Base-by-base conservation (phyloP, 1,140 invertebrate species). In the Bilobella aurantiaca region DNA sequence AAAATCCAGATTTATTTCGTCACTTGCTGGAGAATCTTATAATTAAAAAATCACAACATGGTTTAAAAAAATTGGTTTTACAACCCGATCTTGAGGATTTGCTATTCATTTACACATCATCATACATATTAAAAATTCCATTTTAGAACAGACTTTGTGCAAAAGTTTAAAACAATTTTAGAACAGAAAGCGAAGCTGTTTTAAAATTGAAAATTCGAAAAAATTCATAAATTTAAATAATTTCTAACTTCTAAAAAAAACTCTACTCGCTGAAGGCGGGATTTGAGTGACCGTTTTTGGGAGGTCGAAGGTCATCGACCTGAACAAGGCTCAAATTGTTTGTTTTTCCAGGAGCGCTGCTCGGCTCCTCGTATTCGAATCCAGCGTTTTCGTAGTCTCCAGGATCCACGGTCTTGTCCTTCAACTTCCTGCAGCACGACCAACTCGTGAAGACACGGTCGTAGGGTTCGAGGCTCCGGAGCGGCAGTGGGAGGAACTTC, bases 401-500 rank as follows among this genome's bases (percentile, higher is more conserved):
- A 28, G 25, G 8, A 31, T 59, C 58, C 49, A 53, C 49, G 18
- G 23, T 46, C 58, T 68, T 72, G 16, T 69, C 65, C 34, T 65
- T 62, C 16, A 69, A 37, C 37, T 66, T 72, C 25, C 63, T 21
- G 56, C 70, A 73, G 31, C 53, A 67, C 5, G 37, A 5, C 27
- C 64, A 63, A 27, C 37, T 57, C 3, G 62, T 60, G 37, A 77
- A 71, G 8, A 75, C 18, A 1, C 64, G 49, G 62, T 77, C 76
- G 56, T 73, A 69, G 18, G 76, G 76, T 57, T 79, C 75, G 1
- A 84, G 70, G 23, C 82, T 83, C 25, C 77, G 75, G 62, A 82
- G 62, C 37, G 75, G 77, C 25, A 73, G 21, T 1, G 83, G 83
- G 2, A 84, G 74, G 66, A 77, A 83, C 1, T 80, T 74, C 83